Evolutionary conservation across 1,140 invertebrate genomes (phyloP), one percentile per base, ranked within the genome.

Genomic region (Galendromus occidentalis): DNA sequence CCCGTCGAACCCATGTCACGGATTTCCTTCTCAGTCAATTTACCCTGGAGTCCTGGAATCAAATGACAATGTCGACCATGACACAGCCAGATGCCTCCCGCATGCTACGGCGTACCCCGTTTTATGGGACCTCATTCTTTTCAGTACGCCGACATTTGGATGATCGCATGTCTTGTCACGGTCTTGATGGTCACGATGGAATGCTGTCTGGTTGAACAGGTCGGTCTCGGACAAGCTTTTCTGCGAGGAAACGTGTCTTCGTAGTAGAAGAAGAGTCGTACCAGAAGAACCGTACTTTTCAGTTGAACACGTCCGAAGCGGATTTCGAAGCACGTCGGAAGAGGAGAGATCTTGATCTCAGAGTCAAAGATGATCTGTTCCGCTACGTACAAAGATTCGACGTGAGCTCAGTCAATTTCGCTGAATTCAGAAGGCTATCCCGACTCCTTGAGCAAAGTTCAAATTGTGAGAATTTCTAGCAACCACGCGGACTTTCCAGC

Each of bases 181-280:
- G 45, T 47, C 7, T 14, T 47, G 18, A 5, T 47, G 18, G 45
- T 47, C 4, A 47, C 45, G 5, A 47, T 47, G 45, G 45, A 47
- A 47, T 47, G 45, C 28, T 47, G 45, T 47, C 7, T 47, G 45
- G 45, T 47, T 22, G 45, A 47, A 47, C 45, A 47, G 45, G 45
- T 47, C 9, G 4, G 33, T 39, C n/a, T n/a, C n/a, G 33, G 33
- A 39, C 4, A 39, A n/a, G n/a, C n/a, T n/a, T n/a, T n/a, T n/a
- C n/a, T n/a, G n/a, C n/a, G n/a, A n/a, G n/a, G n/a, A n/a, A n/a
- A n/a, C n/a, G n/a, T n/a, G n/a, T n/a, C n/a, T n/a, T n/a, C n/a
- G n/a, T n/a, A n/a, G n/a, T n/a, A n/a, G n/a, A n/a, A n/a, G n/a
- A n/a, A n/a, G n/a, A n/a, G n/a, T n/a, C n/a, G n/a, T n/a, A n/a